Evolutionary conservation across 2,113 vertebrate species (phyloP), one percentile per base, ranked within the genome.

Genomic region (Columbina picui): DNA sequence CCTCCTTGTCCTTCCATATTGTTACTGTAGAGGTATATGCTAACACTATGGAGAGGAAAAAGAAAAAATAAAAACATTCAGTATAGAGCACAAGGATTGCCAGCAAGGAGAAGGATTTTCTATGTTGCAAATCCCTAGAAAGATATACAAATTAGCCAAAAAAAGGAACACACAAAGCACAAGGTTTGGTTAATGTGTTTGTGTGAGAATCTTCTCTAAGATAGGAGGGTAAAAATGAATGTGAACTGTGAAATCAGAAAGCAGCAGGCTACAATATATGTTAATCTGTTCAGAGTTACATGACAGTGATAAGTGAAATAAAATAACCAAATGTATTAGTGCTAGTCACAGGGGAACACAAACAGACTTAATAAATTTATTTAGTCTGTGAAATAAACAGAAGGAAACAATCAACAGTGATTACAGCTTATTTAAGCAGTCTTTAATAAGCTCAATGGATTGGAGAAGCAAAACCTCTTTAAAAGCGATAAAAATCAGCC

Each of bases 381-480:
- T 89, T 86, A 79, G 75, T 67, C 64, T 90, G 67, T 59, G 92
- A 94, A 91, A 93, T 87, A 89, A 95, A 92, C 74, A 91, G 81
- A 92, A 47, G 41, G 38, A 96, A 93, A 91, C 76, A 94, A 95
- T 90, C 78, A 95, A 61, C 71, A 81, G 47, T 84, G 76, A 96
- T 96, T 96, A 93, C 81, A 93, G 29, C 27, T 96, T 96, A 81
- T 86, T 93, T 93, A 93, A 93, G 43, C 43, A 89, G 56, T 29
- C 75, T 83, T 94, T 67, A 96, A 89, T 83, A 96, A 92, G 76
- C 47, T 93, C 70, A 83, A 55, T 39, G 29, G 23, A 41, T 88
- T 65, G 30, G 38, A 85, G 30, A 93, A 82, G 36, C 49, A 26
- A 83, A 90, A 38, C 34, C 56, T 79, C 52, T 90, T 73, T 43